These are phyloP conservation scores for Brassicogethes aeneus DNA, from an alignment of 2,888 invertebrate species.

Conservation along the genomic window DNA sequence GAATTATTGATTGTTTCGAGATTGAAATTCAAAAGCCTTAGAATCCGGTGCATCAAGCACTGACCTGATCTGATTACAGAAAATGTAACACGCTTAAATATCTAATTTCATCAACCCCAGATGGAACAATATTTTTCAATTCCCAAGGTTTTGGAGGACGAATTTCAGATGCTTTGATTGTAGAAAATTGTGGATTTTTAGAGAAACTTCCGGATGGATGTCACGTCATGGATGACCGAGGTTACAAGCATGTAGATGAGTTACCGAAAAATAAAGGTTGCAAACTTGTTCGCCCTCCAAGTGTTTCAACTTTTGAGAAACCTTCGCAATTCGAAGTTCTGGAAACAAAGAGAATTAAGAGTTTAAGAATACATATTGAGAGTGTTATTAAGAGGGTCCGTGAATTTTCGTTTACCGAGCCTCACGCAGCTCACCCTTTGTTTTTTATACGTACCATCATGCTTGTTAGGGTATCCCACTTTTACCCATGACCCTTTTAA, in stretches of 20 bases:
- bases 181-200: slow-evolving; percentile 19
- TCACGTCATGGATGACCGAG: slow-evolving; percentile 19
- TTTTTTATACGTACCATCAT: too few relatives aligned
- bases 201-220: slow-evolving; percentile 12
- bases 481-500: too few relatives aligned
- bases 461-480: too few relatives aligned
- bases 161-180: slow-evolving; percentile 14
- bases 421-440: too few relatives aligned
- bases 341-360: slow-evolving; percentile 21
- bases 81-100: slow-evolving; percentile 26
- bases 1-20: too few relatives aligned
- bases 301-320: slow-evolving; percentile 13
- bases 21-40: too few relatives aligned
- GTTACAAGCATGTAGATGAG: slow-evolving; percentile 19
- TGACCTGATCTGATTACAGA: slow-evolving; percentile 24
- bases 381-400: slow-evolving; percentile 22
- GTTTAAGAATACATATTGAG: slow-evolving; percentile 27
- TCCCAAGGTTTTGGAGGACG: slow-evolving; percentile 19
- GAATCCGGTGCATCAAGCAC: too few relatives aligned
- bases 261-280: slow-evolving; percentile 10
- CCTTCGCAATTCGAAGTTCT: slow-evolving; percentile 16
- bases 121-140: slow-evolving; percentile 20
- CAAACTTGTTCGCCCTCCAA: slow-evolving; percentile 17
- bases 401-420: slow-evolving; percentile 19
- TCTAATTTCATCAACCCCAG: slow-evolving; percentile 21